Conservation (phyloP, 2,113 vertebrate genomes). For the Myxocyprinus asiaticus region DNA sequence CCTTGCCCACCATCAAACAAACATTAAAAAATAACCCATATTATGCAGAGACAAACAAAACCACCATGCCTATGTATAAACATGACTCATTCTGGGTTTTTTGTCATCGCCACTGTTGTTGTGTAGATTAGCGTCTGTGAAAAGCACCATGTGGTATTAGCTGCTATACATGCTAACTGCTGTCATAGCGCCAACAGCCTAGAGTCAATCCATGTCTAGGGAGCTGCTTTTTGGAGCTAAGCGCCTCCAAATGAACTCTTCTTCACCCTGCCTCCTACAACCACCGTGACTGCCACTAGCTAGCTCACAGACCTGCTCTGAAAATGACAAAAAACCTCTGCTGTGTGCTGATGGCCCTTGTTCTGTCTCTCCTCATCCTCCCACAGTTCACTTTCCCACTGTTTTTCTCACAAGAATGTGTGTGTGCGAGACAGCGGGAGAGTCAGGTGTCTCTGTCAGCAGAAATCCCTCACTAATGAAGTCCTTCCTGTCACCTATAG, state of each 20-base stretch:
- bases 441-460: conserved; percentile 54
- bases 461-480: conserved; percentile 56
- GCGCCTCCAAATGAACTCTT: conserved; percentile 66
- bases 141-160: conserved; percentile 25
- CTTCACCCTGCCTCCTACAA: conserved; percentile 70
- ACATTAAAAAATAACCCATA: not conserved
- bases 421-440: conserved; percentile 23
- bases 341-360: conserved; percentile 62
- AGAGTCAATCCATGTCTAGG: conserved; percentile 33
- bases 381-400: conserved; percentile 48
- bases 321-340: conserved; percentile 67
- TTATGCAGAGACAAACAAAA: not conserved
- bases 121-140: conserved; percentile 34
- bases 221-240: conserved; percentile 24
- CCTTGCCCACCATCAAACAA: not conserved
- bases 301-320: conserved; percentile 55
- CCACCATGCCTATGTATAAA: not conserved
- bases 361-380: conserved; percentile 44
- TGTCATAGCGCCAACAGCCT: conserved; percentile 38
- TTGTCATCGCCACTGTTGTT: conserved; percentile 13
- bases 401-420: conserved; percentile 20
- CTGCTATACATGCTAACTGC: not conserved
- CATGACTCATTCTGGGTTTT: conserved; percentile 19
- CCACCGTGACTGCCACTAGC: conserved; percentile 35
- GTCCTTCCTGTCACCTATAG: conserved; percentile 50